Conservation (phyloP, 2,888 invertebrate genomes). For the Cremastinae sp. region DNA sequence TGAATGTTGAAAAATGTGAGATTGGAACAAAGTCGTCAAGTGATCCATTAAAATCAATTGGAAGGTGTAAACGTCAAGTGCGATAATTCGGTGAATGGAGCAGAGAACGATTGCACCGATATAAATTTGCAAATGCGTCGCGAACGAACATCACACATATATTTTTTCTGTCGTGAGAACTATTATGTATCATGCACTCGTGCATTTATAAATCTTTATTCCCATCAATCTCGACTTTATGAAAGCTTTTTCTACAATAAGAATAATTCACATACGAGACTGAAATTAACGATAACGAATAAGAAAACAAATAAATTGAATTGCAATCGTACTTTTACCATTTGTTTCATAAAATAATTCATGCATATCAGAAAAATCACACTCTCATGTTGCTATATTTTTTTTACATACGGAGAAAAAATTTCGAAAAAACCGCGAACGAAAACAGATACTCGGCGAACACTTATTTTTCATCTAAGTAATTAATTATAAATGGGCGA, state of each 20-base stretch:
- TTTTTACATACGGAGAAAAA: no score
- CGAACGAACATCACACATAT: not conserved
- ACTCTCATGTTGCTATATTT: no score
- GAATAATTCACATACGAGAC: no score
- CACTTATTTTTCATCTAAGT: not conserved
- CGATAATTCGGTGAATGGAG: slow-evolving; percentile 76
- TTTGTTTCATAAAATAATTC: no score
- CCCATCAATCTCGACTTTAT: slow-evolving; percentile 27
- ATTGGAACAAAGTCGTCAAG: slow-evolving; percentile 61
- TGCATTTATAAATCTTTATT: slow-evolving; percentile 44
- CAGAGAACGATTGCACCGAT: slow-evolving; percentile 66
- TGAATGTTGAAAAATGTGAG: not conserved
- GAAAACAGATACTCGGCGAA: no score
- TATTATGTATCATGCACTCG: slow-evolving; percentile 35
- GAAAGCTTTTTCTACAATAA: no score
- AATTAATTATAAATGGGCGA: no score
- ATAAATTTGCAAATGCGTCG: slow-evolving; percentile 40
- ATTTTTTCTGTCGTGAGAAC: not conserved
- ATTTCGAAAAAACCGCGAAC: no score
- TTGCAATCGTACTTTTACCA: no score
- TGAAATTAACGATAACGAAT: no score
- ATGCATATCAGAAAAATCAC: no score
- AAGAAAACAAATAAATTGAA: no score
- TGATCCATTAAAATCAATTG: slow-evolving; percentile 78
- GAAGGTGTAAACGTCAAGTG: slow-evolving; percentile 78